Percentiles rank a stretch among this genome's conserved stretches.
Evolutionary conservation across 2,797 vertebrate species (phyloP).

Genomic region (Spea hammondii): DNA sequence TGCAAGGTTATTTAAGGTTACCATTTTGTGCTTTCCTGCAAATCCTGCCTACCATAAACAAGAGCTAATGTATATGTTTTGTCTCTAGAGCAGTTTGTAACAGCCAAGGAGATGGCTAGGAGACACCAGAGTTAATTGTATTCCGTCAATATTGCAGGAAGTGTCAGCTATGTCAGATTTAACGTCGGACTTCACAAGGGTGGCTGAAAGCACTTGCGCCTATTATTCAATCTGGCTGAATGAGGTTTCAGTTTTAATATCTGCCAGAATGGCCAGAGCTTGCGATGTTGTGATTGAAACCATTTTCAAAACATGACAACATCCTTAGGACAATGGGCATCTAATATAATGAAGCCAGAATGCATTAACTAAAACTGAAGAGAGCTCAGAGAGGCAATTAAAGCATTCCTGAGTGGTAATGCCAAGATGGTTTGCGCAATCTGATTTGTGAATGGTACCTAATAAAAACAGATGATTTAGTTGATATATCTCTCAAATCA

Average conservation of each 20-base stretch:
- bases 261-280: conserved; percentile 56
- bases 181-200: conserved; percentile 49
- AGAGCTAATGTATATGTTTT: conserved; percentile 34
- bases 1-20: conserved; percentile 35
- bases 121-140: conserved; percentile 61
- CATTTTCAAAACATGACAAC: conserved; percentile 65
- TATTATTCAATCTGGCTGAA: conserved; percentile 55
- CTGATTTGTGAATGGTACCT: conserved; percentile 43
- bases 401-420: conserved; percentile 17
- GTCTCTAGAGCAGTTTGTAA: conserved; percentile 52
- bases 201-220: conserved; percentile 46
- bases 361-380: conserved; percentile 50
- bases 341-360: conserved; percentile 60
- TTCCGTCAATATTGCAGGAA: conserved; percentile 57
- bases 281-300: conserved; percentile 60
- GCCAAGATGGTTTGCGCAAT: conserved; percentile 23
- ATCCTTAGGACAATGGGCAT: conserved; percentile 58
- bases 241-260: conserved; percentile 58
- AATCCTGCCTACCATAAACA: conserved; percentile 27
- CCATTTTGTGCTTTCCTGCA: conserved; percentile 2
- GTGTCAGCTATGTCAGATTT: conserved; percentile 56
- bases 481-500: conserved; percentile 54
- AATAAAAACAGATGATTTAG: conserved; percentile 60
- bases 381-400: conserved; percentile 40
- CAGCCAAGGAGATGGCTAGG: conserved; percentile 45